These are phyloP conservation scores for Drosophila nr. perissopoda DNA, from an alignment of 2,888 invertebrate species.

Conservation along the genomic window DNA sequence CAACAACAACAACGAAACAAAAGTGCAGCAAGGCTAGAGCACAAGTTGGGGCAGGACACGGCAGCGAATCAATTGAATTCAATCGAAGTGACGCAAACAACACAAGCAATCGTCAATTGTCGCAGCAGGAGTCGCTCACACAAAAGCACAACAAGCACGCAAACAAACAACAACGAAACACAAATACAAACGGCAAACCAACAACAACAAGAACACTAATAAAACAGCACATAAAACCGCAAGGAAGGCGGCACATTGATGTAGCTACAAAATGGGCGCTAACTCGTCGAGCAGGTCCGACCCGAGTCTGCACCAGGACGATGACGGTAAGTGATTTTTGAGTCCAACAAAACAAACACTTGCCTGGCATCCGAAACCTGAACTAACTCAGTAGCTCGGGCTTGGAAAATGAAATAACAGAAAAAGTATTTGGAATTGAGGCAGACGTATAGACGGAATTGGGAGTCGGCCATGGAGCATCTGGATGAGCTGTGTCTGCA, in stretches of 20 bases:
- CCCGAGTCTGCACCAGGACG: conserved; percentile 83
- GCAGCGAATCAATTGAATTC: conserved; percentile 59
- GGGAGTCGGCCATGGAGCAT: conserved; percentile 52
- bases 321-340: conserved; percentile 83
- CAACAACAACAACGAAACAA: conserved; percentile 8
- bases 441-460: not conserved
- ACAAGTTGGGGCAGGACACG: conserved; percentile 22
- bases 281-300: conserved; percentile 84
- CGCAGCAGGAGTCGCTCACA: not conserved
- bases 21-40: conserved; percentile 27
- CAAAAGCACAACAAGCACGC: conserved; percentile 9
- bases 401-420: not conserved
- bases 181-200: conserved; percentile 1
- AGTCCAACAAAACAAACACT: not conserved
- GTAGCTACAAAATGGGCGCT: conserved; percentile 83
- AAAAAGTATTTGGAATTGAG: not conserved
- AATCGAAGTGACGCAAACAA: conserved; percentile 48
- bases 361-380: not conserved
- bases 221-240: conserved; percentile 41
- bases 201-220: not conserved
- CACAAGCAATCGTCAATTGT: not conserved
- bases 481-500: conserved; percentile 66
- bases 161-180: conserved; percentile 3
- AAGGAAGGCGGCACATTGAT: conserved; percentile 55
- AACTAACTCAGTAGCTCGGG: conserved; percentile 27